Base-by-base conservation (phyloP, 1,140 invertebrate species). In the Mamestra configurata region DNA sequence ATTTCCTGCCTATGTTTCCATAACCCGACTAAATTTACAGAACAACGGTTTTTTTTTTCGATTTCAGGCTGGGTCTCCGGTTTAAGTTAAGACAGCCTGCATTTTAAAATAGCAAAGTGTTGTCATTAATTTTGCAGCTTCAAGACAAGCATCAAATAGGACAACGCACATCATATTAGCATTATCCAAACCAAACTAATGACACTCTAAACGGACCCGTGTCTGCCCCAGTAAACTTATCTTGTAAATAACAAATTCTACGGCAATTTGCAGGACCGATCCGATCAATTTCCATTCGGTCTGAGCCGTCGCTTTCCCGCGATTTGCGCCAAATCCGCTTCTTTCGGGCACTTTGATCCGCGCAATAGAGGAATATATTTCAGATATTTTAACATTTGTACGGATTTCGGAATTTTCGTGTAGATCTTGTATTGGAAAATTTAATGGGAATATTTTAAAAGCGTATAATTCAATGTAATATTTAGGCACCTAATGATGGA, bases 261-360 rank as follows among this genome's bases (percentile, higher is more conserved):
- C 11, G 35, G n/a, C 59, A 40, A 64, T 64, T 64, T 40, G 59
- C 35, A 40, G 59, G 59, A n/a, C 18, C 35, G n/a, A 64, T 64
- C 31, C 59, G 59, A 64, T 64, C 35, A 64, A 40, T 64, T 64
- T 64, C 59, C 35, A 64, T 64, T 20, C 59, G 4, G 59, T 4
- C 8, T 20, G 18, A 64, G 59, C 59, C 35, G 35, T 10, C 18
- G 7, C 35, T 20, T 18, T 37, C 59, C 35, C 24, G 59, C 35
- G 35, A 40, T 20, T 37, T 37, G 13, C 35, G 27, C 27, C 2
- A 37, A 64, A 40, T 64, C 35, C 31, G 11, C 31, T 40, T 20
- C 18, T 18, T 64, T 64, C 59, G 2, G n/a, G 1, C 27, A 40
- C 13, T 64, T 64, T 40, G 31, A 40, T 40, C 27, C 8, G 10